These are phyloP conservation scores for Drosophila simulans DNA, from an alignment of 1,140 invertebrate genomes.

Conservation along the genomic window DNA sequence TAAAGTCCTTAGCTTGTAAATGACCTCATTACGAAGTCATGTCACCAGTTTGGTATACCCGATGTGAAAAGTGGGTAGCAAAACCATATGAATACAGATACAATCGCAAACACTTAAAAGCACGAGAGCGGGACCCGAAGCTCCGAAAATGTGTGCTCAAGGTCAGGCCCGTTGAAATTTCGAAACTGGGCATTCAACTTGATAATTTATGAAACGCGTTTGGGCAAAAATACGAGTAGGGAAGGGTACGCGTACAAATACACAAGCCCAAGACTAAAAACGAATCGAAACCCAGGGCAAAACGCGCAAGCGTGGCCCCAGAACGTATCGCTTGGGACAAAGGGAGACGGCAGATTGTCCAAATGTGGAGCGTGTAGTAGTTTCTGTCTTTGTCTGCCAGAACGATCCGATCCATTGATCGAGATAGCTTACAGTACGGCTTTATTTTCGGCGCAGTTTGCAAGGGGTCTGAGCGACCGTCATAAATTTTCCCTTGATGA, in stretches of 20 bases:
- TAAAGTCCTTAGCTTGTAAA: too few species aligned
- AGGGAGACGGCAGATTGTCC: conserved; percentile 13
- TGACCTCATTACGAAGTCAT: too few species aligned
- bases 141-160: conserved; percentile 76
- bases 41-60: conserved; percentile 7
- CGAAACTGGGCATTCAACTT: conserved; percentile 83
- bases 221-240: conserved; percentile 54
- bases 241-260: conserved; percentile 50
- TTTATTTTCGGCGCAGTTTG: conserved; percentile 38
- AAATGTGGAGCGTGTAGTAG: conserved; percentile 39
- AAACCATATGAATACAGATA: conserved; percentile 23
- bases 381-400: conserved; percentile 14
- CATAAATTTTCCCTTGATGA: conserved; percentile 43
- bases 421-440: conserved; percentile 17
- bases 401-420: conserved; percentile 41
- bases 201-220: conserved; percentile 84
- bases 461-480: conserved; percentile 33
- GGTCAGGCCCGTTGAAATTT: conserved; percentile 70
- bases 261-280: conserved; percentile 5
- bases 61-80: conserved; percentile 4
- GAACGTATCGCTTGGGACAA: conserved; percentile 16
- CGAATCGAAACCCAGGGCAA: background rate
- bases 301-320: conserved; percentile 52
- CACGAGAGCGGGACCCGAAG: conserved; percentile 32
- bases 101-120: conserved; percentile 34